Evolutionary conservation across 1,140 invertebrate genomes (phyloP).

Genomic region (Brachionus rotundiformis): DNA sequence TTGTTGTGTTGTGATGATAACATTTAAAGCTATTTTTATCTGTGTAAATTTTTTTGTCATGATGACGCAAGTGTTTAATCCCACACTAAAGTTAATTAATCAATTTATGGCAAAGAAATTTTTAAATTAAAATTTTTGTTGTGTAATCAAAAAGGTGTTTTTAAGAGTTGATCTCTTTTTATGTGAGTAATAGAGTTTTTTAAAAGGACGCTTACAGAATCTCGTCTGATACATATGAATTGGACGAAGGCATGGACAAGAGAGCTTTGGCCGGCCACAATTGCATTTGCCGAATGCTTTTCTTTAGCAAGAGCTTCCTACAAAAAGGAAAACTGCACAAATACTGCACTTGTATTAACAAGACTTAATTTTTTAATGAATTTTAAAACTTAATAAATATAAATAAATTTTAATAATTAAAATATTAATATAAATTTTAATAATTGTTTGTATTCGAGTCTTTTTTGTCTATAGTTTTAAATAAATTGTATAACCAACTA

Average conservation of each 20-base stretch:
- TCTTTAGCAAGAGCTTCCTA: not conserved
- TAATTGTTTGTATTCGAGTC: not conserved
- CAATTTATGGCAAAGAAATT: not conserved
- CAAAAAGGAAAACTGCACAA: not conserved
- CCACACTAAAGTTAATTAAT: not conserved
- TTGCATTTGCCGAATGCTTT: not conserved
- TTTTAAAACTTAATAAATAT: no score
- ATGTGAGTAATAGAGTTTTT: not conserved
- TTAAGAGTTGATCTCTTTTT: not conserved
- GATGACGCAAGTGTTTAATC: not conserved
- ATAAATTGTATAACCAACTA: no score
- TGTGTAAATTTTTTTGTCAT: no score
- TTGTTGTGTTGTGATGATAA: no score
- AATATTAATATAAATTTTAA: not conserved
- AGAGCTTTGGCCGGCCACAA: not conserved
- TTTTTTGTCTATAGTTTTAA: no score
- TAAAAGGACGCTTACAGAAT: not conserved
- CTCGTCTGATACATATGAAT: not conserved
- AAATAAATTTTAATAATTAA: not conserved
- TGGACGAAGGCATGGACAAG: not conserved
- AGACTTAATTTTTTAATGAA: no score
- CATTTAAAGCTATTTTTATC: no score
- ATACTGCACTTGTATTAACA: not conserved
- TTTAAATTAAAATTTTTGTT: not conserved
- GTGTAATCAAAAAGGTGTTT: not conserved